A percentile compares a stretch with the other conserved stretches of the same genome.
phyloP scores from a whole-genome alignment of 2,113 vertebrate species.

The Cisticola juncidis region DNA sequence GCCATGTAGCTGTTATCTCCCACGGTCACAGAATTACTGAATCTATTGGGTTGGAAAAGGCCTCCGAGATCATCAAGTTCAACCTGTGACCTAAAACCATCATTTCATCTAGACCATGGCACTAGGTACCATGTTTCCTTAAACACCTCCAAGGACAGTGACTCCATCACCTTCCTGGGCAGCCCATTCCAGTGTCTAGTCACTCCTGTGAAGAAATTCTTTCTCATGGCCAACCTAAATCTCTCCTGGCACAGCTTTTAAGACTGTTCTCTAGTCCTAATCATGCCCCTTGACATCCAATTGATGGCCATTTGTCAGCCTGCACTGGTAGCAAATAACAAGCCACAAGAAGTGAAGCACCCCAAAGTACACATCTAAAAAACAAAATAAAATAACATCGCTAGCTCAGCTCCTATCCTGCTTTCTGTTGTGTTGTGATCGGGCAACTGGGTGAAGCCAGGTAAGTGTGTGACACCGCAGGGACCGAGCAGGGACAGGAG shows the following conservation, averaged over 20 bases:
- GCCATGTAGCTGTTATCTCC: accelerated
- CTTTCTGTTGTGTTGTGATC: accelerated
- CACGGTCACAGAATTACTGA: background rate
- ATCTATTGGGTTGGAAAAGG: background rate
- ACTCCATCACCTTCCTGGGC: background rate
- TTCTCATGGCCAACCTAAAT: background rate
- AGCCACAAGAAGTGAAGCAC: accelerated
- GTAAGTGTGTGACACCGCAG: accelerated
- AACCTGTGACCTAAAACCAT: background rate
- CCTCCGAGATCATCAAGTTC: background rate
- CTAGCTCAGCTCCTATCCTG: background rate
- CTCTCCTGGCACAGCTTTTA: background rate
- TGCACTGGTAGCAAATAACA: background rate
- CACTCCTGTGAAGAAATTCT: background rate
- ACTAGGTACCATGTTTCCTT: background rate
- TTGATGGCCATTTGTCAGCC: accelerated
- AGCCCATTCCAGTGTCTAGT: background rate
- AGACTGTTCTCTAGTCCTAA: background rate
- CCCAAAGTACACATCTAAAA: background rate
- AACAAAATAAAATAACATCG: too few species aligned
- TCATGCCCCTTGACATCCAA: background rate
- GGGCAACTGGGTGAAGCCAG: accelerated
- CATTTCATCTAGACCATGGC: background rate
- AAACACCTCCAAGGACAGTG: background rate
- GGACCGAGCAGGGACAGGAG: background rate